Conservation (phyloP, 1,140 invertebrate genomes). For the Rhagoletis pomonella region DNA sequence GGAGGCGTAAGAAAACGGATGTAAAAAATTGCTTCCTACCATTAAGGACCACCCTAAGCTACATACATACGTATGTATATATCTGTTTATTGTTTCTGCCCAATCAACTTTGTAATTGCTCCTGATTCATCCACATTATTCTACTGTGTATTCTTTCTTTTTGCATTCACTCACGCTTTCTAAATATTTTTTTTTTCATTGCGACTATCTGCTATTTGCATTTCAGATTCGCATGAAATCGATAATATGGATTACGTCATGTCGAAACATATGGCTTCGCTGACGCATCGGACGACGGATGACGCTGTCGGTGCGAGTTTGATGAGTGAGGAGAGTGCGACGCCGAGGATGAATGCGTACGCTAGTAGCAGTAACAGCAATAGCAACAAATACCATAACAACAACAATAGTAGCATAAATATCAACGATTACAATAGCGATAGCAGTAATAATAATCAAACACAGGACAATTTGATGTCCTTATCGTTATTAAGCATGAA, state of each 20-base stretch:
- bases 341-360: not conserved
- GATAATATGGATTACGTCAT: constrained; percentile 70
- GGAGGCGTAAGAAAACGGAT: too few relatives aligned
- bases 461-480: constrained; percentile 64
- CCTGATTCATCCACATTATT: not conserved
- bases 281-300: constrained; percentile 35
- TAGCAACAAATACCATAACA: constrained; percentile 15
- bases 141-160: not conserved
- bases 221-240: constrained; percentile 70
- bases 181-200: constrained; percentile 11
- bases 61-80: not conserved
- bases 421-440: constrained; percentile 1
- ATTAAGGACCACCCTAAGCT: too few relatives aligned
- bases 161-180: constrained; percentile 4
- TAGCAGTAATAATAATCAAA: constrained; percentile 58
- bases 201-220: constrained; percentile 38
- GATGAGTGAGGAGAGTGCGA: not conserved
- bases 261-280: constrained; percentile 56
- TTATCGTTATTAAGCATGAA: constrained; percentile 64
- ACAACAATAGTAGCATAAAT: constrained; percentile 43
- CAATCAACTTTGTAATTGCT: constrained; percentile 8
- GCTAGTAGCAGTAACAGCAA: constrained; percentile 22
- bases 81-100: not conserved
- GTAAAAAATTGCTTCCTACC: too few relatives aligned
- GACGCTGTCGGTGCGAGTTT: not conserved